phyloP scores from a whole-genome alignment of 2,888 invertebrate species.

The Cinara cedri region DNA sequence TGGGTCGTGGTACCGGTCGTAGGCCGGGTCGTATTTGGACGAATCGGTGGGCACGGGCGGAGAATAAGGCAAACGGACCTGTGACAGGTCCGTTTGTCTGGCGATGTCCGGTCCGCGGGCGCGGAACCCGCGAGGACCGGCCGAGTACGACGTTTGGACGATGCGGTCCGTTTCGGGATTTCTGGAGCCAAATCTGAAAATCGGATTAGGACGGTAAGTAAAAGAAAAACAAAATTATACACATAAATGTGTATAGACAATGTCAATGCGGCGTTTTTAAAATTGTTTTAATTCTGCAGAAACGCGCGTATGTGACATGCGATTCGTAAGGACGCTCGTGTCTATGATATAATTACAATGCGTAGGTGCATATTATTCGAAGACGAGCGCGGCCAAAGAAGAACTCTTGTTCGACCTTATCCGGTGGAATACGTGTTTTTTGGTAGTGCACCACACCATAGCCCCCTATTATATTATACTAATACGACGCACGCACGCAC shows the following conservation, averaged over 20 bases:
- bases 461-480: too few species aligned
- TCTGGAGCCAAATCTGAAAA: conserved; percentile 67
- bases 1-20: conserved; percentile 77
- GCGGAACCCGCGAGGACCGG: conserved; percentile 80
- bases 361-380: too few species aligned
- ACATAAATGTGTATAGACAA: too few species aligned
- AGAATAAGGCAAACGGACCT: conserved; percentile 63
- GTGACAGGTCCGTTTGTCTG: conserved; percentile 75
- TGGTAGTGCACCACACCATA: too few species aligned
- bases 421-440: too few species aligned
- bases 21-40: conserved; percentile 65
- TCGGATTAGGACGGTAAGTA: neutral
- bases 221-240: too few species aligned
- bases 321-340: neutral
- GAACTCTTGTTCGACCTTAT: too few species aligned
- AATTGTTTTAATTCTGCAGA: neutral
- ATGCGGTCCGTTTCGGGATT: conserved; percentile 75
- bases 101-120: conserved; percentile 77
- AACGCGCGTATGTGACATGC: neutral
- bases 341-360: neutral
- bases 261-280: too few species aligned
- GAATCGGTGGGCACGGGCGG: conserved; percentile 61
- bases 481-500: too few species aligned
- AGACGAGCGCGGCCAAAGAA: too few species aligned
- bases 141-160: conserved; percentile 76